Base-by-base conservation (phyloP, 64 coral and sea anemone species). In the Actinia tenebrosa region DNA sequence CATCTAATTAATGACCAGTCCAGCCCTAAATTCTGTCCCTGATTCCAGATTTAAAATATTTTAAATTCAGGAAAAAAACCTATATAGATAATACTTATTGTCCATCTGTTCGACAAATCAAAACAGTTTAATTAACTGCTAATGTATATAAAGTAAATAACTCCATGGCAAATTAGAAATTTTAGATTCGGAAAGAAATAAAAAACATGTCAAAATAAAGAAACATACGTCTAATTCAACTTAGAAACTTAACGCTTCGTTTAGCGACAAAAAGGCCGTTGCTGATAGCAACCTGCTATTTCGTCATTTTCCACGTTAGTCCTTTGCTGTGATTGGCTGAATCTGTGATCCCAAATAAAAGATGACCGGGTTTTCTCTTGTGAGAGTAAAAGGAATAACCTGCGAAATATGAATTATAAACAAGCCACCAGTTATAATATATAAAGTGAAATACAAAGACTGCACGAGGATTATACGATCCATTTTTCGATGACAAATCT, bases 371-470 rank as follows among this genome's bases (percentile, higher is more conserved):
- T 75, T 30, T 75, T 66, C 10, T 14, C 20, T 66, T 66, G 20
- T 1, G 11, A 75, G 10, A 43, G 20, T 42, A 10, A 75, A 75
- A 75, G 26, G 27, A 42, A 30, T 42, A 30, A 75, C 69, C 69
- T 75, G 69, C 25, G 69, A 75, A 30, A 42, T 75, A 75, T 75
- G 69, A 75, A 75, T 75, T 30, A 75, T 75, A 75, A 75, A 75
- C 26, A 75, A 75, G n/a, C 69, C 69, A 75, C 69, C 69, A 30
- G 69, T 30, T 43, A 3, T 30, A 3, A 43, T 16, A 75, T 75
- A 27, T 75, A 42, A 75, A 26, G 7, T 75, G n/a, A 3, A 30
- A 75, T 75, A 14, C 10, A 75, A 42, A 26, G 69, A 14, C 26
- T 75, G 11, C 1, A 75, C 13, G 23, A 42, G 10, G 10, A 75